A percentile compares a stretch with the other conserved stretches of the same genome.
These are phyloP conservation scores for Oligia strigilis DNA, from an alignment of 2,888 invertebrate genomes.

Conservation along the genomic window DNA sequence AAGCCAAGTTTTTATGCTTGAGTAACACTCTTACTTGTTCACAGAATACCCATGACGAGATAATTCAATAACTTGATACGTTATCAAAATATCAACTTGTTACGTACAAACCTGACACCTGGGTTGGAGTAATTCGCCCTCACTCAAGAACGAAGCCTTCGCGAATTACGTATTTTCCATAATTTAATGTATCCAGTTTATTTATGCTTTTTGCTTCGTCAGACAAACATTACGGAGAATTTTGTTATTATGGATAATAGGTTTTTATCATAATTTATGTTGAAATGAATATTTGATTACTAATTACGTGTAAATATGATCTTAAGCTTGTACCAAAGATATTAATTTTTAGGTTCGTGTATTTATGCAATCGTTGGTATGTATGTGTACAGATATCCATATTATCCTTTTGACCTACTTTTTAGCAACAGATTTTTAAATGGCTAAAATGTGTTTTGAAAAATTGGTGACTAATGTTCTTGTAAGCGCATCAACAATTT, in stretches of 20 bases:
- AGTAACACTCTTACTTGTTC: background rate
- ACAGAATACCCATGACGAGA: constrained; percentile 15
- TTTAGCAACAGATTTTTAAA: background rate
- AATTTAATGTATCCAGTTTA: constrained; percentile 35
- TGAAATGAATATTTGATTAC: constrained; percentile 41
- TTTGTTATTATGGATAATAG: constrained; percentile 22
- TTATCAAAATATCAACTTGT: constrained; percentile 44
- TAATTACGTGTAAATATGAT: constrained; percentile 25
- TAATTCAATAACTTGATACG: constrained; percentile 44
- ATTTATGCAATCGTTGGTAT: background rate
- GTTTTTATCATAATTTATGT: constrained; percentile 28
- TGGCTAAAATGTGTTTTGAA: too few species aligned
- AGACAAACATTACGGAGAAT: background rate
- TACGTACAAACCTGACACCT: constrained; percentile 36
- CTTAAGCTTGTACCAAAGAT: background rate
- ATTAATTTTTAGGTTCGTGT: background rate
- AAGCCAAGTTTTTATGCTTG: background rate
- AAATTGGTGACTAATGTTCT: background rate
- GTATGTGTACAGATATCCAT: too few species aligned
- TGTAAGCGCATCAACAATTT: background rate
- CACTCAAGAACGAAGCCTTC: constrained; percentile 26
- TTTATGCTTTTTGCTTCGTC: constrained; percentile 16
- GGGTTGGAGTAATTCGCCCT: constrained; percentile 16
- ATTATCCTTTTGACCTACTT: background rate
- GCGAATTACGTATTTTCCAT: constrained; percentile 47